These are phyloP conservation scores for Bembecia ichneumoniformis DNA, from an alignment of 2,888 invertebrate genomes.

Conservation along the genomic window DNA sequence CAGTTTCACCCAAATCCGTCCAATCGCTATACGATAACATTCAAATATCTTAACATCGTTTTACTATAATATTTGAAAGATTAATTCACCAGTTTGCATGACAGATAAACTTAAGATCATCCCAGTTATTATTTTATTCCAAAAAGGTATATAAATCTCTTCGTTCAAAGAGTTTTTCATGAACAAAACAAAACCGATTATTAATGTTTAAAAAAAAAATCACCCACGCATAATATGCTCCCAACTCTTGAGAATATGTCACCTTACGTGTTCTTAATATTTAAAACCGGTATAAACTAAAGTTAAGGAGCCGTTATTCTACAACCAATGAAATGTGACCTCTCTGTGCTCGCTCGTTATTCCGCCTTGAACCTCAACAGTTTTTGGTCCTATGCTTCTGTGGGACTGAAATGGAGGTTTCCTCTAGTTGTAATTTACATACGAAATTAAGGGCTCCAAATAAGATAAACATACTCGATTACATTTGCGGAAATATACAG, in stretches of 20 bases:
- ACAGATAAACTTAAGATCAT: too few species aligned
- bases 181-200: too few species aligned
- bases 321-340: conserved; percentile 16
- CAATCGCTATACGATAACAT: too few species aligned
- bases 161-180: too few species aligned
- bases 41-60: too few species aligned
- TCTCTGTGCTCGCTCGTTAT: conserved; percentile 14
- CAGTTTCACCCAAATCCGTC: too few species aligned
- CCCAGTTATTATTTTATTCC: too few species aligned
- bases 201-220: too few species aligned
- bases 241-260: conserved; percentile 2
- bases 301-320: conserved; percentile 31
- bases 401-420: conserved; percentile 52
- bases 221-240: too few species aligned
- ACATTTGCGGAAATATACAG: conserved; percentile 20
- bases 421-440: conserved; percentile 67
- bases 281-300: conserved; percentile 53
- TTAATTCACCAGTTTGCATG: too few species aligned
- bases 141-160: too few species aligned
- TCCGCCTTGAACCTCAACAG: conserved; percentile 20
- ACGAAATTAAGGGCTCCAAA: conserved; percentile 60
- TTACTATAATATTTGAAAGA: too few species aligned
- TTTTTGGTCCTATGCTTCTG: conserved; percentile 34
- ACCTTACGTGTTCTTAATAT: conserved; percentile 42
- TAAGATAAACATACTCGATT: conserved; percentile 53